Conservation (phyloP, 2,113 vertebrate genomes). For the Tapirus terrestris region DNA sequence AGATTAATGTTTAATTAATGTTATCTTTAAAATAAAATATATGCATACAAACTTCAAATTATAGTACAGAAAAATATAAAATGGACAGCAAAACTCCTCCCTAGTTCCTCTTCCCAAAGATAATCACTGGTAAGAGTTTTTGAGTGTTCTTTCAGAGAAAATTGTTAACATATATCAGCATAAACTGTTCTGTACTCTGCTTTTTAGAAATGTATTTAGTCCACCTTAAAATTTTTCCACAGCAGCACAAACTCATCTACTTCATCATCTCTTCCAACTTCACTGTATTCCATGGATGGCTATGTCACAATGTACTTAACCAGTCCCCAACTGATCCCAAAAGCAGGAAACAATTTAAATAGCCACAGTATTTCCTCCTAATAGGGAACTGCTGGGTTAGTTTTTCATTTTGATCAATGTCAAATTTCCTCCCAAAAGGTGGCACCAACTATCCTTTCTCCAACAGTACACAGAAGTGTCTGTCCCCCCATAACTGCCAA, state of each 20-base stretch:
- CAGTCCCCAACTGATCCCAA: neutral
- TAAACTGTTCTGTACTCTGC: neutral
- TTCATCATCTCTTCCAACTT: neutral
- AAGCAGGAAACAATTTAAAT: neutral
- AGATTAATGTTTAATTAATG: neutral
- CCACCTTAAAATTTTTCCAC: constrained; percentile 12
- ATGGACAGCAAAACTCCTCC: neutral
- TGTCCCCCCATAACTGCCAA: neutral
- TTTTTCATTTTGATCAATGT: neutral
- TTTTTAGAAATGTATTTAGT: neutral
- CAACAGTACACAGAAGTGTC: neutral
- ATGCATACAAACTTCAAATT: constrained; percentile 22
- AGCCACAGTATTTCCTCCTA: neutral
- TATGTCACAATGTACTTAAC: neutral
- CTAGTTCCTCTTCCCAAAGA: neutral
- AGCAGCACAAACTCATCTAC: neutral
- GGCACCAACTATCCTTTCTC: neutral
- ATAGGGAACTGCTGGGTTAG: neutral
- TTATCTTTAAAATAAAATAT: constrained; percentile 26
- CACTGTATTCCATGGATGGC: neutral
- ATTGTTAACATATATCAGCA: neutral
- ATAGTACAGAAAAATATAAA: neutral
- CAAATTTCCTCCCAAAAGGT: neutral
- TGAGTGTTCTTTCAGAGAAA: neutral
- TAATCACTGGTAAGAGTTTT: neutral